Evolutionary conservation across 2,888 invertebrate genomes (phyloP).

Genomic region (Stomorhina lunata): DNA sequence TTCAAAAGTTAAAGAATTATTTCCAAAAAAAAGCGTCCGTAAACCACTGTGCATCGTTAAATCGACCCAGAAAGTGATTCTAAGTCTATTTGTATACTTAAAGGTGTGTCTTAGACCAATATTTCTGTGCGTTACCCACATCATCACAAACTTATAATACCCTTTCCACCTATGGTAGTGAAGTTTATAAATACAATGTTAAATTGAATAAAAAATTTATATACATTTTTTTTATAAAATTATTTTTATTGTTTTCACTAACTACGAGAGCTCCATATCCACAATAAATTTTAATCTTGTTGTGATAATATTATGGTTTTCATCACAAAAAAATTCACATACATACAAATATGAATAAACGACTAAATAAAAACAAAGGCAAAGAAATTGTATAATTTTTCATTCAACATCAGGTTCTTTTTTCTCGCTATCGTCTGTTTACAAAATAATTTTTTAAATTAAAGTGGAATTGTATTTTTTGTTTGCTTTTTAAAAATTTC

Average conservation of each 20-base stretch:
- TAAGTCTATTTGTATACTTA: too few species aligned
- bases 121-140: too few species aligned
- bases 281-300: constrained; percentile 21
- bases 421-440: background rate
- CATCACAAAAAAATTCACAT: background rate
- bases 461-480: background rate
- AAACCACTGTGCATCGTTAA: too few species aligned
- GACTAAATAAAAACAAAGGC: background rate
- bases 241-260: background rate
- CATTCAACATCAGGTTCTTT: too few species aligned
- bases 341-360: too few species aligned
- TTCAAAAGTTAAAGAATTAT: too few species aligned
- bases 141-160: too few species aligned
- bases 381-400: background rate
- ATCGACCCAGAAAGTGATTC: too few species aligned
- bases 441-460: constrained; percentile 29
- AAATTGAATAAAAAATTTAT: constrained; percentile 40
- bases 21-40: too few species aligned
- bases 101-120: too few species aligned
- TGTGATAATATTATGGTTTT: constrained; percentile 30
- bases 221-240: background rate
- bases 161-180: too few species aligned
- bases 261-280: background rate
- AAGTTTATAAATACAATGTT: background rate
- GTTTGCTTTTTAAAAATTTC: background rate